Evolutionary conservation across 2,797 vertebrate species (phyloP), one percentile per base, ranked within the genome.

Genomic region (Galago senegalensis): DNA sequence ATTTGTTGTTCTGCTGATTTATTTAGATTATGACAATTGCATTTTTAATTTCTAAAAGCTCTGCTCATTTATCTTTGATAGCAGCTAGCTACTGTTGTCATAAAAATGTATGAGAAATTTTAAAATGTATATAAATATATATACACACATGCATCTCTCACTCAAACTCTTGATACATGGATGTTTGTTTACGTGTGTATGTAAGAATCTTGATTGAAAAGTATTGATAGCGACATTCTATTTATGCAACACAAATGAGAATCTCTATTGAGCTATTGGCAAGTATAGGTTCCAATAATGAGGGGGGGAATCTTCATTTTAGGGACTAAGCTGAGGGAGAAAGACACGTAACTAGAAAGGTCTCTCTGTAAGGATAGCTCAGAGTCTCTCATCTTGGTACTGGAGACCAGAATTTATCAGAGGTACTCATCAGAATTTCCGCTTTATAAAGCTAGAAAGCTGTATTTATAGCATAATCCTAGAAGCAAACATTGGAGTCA

Each of bases 201-300:
- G n/a, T 69, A 82, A 93, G 49, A 37, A 46, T 94, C 89, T 89
- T 94, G 70, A 91, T 10, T 89, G 83, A 89, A 91, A 95, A 93
- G 40, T 94, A 94, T 91, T 94, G 60, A 70, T 81, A 75, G n/a
- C 84, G 70, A 69, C 29, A 67, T 86, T 86, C 89, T 95, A 73
- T 86, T 95, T 95, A 76, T 53, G 89, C 49, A 89, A 37, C 46
- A 91, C 73, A 81, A 85, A 80, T 53, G 40, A 91, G 27, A 89
- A 87, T 49, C 53, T 20, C 56, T 65, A 34, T 61, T 73, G 76
- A 95, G 29, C n/a, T 76, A 93, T 12, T 43, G 83, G 21, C n/a
- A 93, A 83, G 88, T 84, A 49, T 2, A 27, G 43, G 46, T n/a
- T 83, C 4, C 25, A 29, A 18, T 73, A 84, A 43, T 12, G 84